Conservation (phyloP, 2,888 invertebrate species). For the Acronicta leporina region DNA sequence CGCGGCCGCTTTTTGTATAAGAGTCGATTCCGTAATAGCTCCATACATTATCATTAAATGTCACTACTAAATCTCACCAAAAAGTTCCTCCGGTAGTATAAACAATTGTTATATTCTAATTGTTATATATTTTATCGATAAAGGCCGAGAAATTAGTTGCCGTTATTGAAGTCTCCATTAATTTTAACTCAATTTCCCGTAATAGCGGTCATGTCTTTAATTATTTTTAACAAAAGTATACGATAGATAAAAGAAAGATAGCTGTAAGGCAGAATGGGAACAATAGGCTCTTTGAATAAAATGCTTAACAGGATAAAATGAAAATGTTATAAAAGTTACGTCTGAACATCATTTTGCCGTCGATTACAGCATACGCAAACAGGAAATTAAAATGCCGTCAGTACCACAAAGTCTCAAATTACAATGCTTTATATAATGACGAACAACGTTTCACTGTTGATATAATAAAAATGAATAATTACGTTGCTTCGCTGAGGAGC, state of each 20-base stretch:
- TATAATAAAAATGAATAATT: constrained; percentile 51
- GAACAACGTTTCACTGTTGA: constrained; percentile 33
- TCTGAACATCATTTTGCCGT: constrained; percentile 19
- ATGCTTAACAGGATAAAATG: constrained; percentile 37
- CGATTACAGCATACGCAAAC: constrained; percentile 22
- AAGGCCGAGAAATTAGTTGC: constrained; percentile 23
- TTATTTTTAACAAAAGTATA: constrained; percentile 27
- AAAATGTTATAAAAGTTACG: constrained; percentile 33
- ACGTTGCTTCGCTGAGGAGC: constrained; percentile 42
- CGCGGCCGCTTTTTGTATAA: constrained; percentile 44
- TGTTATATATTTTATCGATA: constrained; percentile 13
- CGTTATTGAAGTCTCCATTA: constrained; percentile 35
- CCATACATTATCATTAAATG: constrained; percentile 50
- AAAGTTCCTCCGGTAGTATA: not conserved
- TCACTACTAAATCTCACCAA: constrained; percentile 15
- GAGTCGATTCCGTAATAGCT: constrained; percentile 54
- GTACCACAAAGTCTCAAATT: constrained; percentile 22
- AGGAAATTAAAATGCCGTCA: constrained; percentile 27
- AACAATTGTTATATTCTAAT: constrained; percentile 2
- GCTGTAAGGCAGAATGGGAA: constrained; percentile 31
- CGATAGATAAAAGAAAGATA: constrained; percentile 41
- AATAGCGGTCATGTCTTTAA: constrained; percentile 18
- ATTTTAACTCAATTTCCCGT: constrained; percentile 42
- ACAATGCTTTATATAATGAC: constrained; percentile 25
- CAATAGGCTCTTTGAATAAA: constrained; percentile 47